phyloP scores from a whole-genome alignment of 2,888 invertebrate species.

The Gasteruption jaculator region DNA sequence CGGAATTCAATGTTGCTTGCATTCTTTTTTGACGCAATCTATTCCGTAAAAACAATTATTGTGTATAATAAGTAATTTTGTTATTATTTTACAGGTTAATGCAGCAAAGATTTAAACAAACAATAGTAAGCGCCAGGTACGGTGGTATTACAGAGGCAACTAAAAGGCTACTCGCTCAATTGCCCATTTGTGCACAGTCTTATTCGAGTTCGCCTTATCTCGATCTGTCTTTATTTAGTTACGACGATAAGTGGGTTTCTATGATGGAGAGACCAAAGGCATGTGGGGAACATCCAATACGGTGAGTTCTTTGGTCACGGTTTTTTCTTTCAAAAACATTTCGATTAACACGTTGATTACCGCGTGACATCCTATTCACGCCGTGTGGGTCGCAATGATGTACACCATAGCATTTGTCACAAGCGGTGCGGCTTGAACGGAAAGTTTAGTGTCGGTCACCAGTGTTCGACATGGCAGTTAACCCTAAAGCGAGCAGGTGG shows the following conservation, averaged over 20 bases:
- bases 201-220: slow-evolving; percentile 91
- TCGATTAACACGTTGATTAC: too few species aligned
- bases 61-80: not conserved
- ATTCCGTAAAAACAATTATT: not conserved
- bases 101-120: slow-evolving; percentile 77
- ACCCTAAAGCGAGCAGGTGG: too few species aligned
- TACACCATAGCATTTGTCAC: too few species aligned
- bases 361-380: too few species aligned
- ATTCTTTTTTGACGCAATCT: slow-evolving; percentile 3
- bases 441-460: too few species aligned
- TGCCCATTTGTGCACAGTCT: slow-evolving; percentile 93
- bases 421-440: too few species aligned
- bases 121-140: slow-evolving; percentile 82
- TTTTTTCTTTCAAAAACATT: not conserved
- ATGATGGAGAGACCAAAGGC: slow-evolving; percentile 93
- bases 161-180: slow-evolving; percentile 79
- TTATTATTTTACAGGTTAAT: slow-evolving; percentile 49
- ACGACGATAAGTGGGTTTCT: slow-evolving; percentile 95
- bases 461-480: too few species aligned
- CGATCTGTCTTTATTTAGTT: slow-evolving; percentile 86
- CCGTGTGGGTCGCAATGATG: too few species aligned
- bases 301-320: slow-evolving; percentile 55
- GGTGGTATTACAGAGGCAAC: slow-evolving; percentile 90
- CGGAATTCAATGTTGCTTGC: not conserved
- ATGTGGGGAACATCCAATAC: slow-evolving; percentile 87